Percentiles rank a stretch among this genome's conserved stretches.
Conservation (phyloP, 2,797 vertebrate species). For the Adrianichthys oophorus region DNA sequence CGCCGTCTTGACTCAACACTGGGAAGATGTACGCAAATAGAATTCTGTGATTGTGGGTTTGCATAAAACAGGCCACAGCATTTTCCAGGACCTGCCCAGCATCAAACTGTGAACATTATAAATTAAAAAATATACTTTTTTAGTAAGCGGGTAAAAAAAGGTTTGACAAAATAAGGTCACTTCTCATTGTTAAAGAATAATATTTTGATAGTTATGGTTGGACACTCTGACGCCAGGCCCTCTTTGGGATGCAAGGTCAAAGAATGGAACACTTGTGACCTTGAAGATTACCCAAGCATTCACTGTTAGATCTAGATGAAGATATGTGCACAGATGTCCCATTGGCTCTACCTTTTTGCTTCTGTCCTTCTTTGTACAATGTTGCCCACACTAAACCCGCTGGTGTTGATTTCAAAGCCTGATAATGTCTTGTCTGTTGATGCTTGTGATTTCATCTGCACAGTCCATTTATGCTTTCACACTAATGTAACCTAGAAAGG, state of each 20-base stretch:
- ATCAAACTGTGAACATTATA: conserved; percentile 34
- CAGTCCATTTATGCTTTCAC: conserved; percentile 66
- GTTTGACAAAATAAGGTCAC: not conserved
- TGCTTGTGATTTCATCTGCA: conserved; percentile 75
- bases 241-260: conserved; percentile 36
- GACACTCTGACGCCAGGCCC: conserved; percentile 15
- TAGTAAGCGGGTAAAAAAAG: conserved; percentile 24
- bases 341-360: conserved; percentile 76
- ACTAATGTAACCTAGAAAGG: conserved; percentile 60
- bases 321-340: conserved; percentile 77
- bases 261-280: conserved; percentile 73
- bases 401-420: conserved; percentile 70
- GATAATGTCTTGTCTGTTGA: conserved; percentile 71
- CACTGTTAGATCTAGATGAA: conserved; percentile 78
- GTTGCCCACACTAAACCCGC: conserved; percentile 72
- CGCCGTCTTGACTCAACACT: conserved; percentile 52
- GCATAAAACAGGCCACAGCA: conserved; percentile 53
- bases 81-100: conserved; percentile 60
- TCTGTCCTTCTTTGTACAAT: conserved; percentile 70
- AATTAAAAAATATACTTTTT: conserved; percentile 49
- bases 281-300: conserved; percentile 56
- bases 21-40: conserved; percentile 62
- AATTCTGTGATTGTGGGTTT: conserved; percentile 63
- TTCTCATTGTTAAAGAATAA: conserved; percentile 4
- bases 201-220: conserved; percentile 5